A percentile compares a stretch with the other conserved stretches of the same genome.
Conservation (phyloP, 2,797 vertebrate species). For the Neoniphon sammara region DNA sequence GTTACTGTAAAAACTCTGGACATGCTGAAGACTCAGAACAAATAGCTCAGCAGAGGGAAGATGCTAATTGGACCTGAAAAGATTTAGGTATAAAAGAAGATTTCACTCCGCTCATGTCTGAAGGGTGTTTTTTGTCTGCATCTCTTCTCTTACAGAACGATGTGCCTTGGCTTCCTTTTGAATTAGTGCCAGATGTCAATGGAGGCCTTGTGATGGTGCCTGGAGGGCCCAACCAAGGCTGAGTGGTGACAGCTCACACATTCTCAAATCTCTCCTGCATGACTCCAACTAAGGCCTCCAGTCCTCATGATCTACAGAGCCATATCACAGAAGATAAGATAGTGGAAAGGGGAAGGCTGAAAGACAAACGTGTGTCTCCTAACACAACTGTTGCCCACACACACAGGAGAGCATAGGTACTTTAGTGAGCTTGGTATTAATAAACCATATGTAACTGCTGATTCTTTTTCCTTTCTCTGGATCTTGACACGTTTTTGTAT, state of each 20-base stretch:
- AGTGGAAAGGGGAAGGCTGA: constrained; percentile 31
- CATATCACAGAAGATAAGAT: constrained; percentile 46
- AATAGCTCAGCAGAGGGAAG: constrained; percentile 5
- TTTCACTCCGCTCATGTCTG: constrained; percentile 13
- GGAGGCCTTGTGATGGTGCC: neutral
- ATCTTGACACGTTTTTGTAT: no score
- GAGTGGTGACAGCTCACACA: constrained; percentile 51
- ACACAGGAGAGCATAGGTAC: neutral
- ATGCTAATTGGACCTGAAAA: neutral
- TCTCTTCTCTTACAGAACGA: neutral
- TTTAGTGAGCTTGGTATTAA: neutral
- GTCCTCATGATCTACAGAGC: constrained; percentile 24
- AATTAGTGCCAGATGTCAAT: neutral
- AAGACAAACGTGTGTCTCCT: constrained; percentile 4
- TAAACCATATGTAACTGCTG: neutral
- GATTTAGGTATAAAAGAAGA: neutral
- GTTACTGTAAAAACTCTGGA: constrained; percentile 5
- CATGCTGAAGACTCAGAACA: neutral
- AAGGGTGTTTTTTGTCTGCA: neutral
- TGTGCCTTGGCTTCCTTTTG: neutral
- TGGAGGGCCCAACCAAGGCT: constrained; percentile 5
- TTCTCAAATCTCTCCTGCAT: constrained; percentile 33
- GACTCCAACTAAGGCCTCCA: constrained; percentile 26
- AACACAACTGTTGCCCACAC: constrained; percentile 23
- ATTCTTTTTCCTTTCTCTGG: neutral